Evolutionary conservation across 2,888 invertebrate species (phyloP).

Genomic region (Apotomis turbidana): DNA sequence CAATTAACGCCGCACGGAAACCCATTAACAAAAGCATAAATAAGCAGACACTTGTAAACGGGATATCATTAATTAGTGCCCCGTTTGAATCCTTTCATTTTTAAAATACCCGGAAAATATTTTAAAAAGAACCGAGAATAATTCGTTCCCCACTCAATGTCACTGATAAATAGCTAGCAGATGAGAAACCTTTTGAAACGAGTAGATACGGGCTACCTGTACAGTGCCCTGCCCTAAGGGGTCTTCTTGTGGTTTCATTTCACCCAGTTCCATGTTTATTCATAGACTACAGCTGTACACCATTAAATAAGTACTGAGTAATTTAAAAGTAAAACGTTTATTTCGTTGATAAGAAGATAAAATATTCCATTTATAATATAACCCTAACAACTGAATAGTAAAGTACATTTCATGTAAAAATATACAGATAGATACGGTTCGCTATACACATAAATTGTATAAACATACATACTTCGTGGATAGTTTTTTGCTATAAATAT

Average conservation of each 20-base stretch:
- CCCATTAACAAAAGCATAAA: slow-evolving; percentile 21
- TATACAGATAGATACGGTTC: too few species aligned
- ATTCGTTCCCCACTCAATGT: slow-evolving; percentile 47
- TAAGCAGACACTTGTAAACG: slow-evolving; percentile 18
- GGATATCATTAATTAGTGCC: slow-evolving; percentile 49
- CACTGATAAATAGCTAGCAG: slow-evolving; percentile 53
- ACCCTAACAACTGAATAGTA: not conserved
- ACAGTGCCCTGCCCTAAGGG: slow-evolving; percentile 16
- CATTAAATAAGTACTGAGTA: not conserved
- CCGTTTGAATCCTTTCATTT: slow-evolving; percentile 51
- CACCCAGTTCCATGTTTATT: slow-evolving; percentile 27
- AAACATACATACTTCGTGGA: too few species aligned
- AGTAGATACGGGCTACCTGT: slow-evolving; percentile 39
- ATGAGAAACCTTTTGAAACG: slow-evolving; percentile 45
- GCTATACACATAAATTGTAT: too few species aligned
- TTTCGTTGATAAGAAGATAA: too few species aligned
- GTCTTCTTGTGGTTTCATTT: slow-evolving; percentile 39
- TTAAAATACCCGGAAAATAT: slow-evolving; percentile 48
- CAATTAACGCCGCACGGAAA: not conserved
- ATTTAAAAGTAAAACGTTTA: too few species aligned
- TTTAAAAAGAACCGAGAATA: slow-evolving; percentile 47
- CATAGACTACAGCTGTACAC: slow-evolving; percentile 1
- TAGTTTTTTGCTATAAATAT: too few species aligned
- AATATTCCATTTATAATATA: too few species aligned
- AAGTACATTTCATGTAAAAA: too few species aligned